Conservation (phyloP, 1,140 invertebrate genomes). For the Aphidius gifuensis region DNA sequence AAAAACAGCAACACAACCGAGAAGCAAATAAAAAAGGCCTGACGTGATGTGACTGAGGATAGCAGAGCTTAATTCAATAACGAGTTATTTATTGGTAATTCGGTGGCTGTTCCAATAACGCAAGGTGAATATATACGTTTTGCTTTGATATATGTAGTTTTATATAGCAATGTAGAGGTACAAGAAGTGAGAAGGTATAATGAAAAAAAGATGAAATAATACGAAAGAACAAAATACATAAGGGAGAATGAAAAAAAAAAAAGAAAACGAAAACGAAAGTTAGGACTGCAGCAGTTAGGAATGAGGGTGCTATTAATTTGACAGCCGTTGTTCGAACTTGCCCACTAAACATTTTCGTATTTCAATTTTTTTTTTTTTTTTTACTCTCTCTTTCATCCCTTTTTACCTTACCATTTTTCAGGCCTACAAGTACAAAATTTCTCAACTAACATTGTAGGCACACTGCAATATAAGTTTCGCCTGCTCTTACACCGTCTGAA, state of each 20-base stretch:
- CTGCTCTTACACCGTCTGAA: background rate
- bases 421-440: conserved; percentile 15
- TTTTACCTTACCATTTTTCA: background rate
- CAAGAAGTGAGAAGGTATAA: background rate
- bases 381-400: background rate
- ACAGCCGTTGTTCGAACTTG: conserved; percentile 15
- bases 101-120: conserved; percentile 21
- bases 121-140: conserved; percentile 1
- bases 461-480: conserved; percentile 9
- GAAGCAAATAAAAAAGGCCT: too few species aligned
- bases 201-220: background rate
- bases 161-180: too few species aligned
- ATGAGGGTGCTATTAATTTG: conserved; percentile 19
- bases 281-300: background rate
- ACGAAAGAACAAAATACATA: conserved; percentile 6
- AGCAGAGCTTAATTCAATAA: conserved; percentile 17
- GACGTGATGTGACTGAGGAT: conserved; percentile 22
- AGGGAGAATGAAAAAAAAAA: too few species aligned
- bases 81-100: conserved; percentile 25
- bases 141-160: too few species aligned
- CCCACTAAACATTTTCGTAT: background rate
- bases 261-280: background rate
- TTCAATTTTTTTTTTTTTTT: conserved; percentile 1
- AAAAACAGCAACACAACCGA: too few species aligned
- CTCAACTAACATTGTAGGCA: conserved; percentile 5